Conservation (phyloP, 2,797 vertebrate genomes). For the Acipenser ruthenus region DNA sequence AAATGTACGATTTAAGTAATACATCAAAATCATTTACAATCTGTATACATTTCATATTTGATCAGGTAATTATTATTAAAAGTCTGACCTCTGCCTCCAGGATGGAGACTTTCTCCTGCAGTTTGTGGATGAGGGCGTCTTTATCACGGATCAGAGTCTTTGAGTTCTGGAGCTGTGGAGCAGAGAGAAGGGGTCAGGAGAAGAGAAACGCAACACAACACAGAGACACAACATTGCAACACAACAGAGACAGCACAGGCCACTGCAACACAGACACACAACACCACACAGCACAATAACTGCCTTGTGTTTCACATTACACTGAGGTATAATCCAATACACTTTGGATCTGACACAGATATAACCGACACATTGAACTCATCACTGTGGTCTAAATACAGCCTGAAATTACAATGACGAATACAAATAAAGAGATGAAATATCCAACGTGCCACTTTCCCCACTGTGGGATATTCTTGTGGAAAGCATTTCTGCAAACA, state of each 20-base stretch:
- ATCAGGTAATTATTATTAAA: too few relatives aligned
- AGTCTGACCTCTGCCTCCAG: conserved; percentile 80
- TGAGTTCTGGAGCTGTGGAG: conserved; percentile 83
- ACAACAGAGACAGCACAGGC: not conserved
- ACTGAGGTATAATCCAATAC: too few relatives aligned
- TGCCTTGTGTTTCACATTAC: conserved; percentile 31
- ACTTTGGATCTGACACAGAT: too few relatives aligned
- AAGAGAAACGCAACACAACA: conserved; percentile 2
- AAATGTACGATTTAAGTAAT: too few relatives aligned
- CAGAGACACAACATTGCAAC: conserved; percentile 11
- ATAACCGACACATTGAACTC: too few relatives aligned
- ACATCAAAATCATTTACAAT: too few relatives aligned
- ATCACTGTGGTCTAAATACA: too few relatives aligned
- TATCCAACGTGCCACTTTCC: too few relatives aligned
- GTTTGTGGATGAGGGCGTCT: conserved; percentile 76
- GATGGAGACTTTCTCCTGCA: conserved; percentile 83
- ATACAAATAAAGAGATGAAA: too few relatives aligned
- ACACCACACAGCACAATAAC: conserved; percentile 25
- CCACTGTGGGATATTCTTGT: too few relatives aligned
- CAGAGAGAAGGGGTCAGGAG: not conserved
- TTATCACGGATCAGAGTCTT: conserved; percentile 82
- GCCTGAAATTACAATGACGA: too few relatives aligned
- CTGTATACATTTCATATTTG: not conserved
- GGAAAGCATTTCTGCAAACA: too few relatives aligned
- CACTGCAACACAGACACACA: conserved; percentile 18